Evolutionary conservation across 2,797 vertebrate genomes (phyloP).

Genomic region (Nyctalus aviator): DNA sequence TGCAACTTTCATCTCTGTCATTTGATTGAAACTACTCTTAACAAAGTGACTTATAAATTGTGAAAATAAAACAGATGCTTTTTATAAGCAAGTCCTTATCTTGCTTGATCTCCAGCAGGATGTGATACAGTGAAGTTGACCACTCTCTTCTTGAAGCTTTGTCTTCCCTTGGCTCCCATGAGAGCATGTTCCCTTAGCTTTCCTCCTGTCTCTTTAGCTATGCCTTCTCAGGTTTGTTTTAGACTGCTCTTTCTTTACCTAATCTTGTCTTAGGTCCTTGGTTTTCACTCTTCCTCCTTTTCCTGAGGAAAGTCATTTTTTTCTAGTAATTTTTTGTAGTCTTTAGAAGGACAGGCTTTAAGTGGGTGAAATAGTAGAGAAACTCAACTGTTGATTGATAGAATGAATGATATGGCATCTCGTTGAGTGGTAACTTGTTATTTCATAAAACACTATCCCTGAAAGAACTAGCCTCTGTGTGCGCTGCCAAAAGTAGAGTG

Average conservation of each 20-base stretch:
- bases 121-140: not conserved
- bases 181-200: not conserved
- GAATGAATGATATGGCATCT: not conserved
- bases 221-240: not conserved
- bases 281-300: not conserved
- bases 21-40: not conserved
- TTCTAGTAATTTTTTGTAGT: not conserved
- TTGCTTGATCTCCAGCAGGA: not conserved
- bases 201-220: not conserved
- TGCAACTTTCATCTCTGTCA: conserved; percentile 17
- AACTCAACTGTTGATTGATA: not conserved
- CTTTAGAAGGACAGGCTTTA: not conserved
- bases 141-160: conserved; percentile 5
- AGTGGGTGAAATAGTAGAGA: not conserved
- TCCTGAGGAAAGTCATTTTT: not conserved
- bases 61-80: conserved; percentile 2
- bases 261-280: not conserved
- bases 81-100: not conserved
- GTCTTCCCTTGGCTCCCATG: not conserved
- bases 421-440: not conserved
- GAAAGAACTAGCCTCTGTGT: not conserved
- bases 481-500: not conserved
- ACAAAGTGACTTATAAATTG: conserved; percentile 39
- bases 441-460: not conserved
- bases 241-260: not conserved